Evolutionary conservation across 2,113 vertebrate species (phyloP).

Genomic region (Epinephelus cyanopodus): DNA sequence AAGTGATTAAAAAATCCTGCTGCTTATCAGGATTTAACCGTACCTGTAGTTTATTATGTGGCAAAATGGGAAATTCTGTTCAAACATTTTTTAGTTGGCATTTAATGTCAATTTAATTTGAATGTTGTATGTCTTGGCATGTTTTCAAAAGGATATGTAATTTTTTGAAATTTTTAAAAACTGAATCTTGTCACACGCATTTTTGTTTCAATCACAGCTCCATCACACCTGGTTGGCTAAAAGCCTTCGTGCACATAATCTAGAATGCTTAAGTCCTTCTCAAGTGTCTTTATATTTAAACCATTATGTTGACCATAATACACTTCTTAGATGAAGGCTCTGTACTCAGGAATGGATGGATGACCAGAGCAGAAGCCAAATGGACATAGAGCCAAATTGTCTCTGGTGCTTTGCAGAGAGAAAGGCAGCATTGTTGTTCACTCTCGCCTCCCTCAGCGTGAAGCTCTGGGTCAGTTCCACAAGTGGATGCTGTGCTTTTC

Average conservation of each 20-base stretch:
- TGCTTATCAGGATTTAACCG: neutral
- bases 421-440: slow-evolving; percentile 68
- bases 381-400: slow-evolving; percentile 67
- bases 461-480: slow-evolving; percentile 57
- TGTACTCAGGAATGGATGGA: slow-evolving; percentile 58
- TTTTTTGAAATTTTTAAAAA: neutral
- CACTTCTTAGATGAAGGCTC: slow-evolving; percentile 49
- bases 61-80: slow-evolving; percentile 4
- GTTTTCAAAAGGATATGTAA: neutral
- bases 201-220: neutral
- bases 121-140: neutral
- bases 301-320: slow-evolving; percentile 43
- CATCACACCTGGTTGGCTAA: neutral
- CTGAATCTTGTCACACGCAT: neutral
- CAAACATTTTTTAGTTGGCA: neutral
- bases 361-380: slow-evolving; percentile 56
- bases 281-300: slow-evolving; percentile 53
- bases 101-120: slow-evolving; percentile 8
- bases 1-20: slow-evolving; percentile 26
- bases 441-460: slow-evolving; percentile 40
- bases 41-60: neutral
- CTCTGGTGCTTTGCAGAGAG: slow-evolving; percentile 53
- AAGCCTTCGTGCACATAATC: neutral
- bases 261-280: slow-evolving; percentile 34
- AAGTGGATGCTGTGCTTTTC: slow-evolving; percentile 59